phyloP scores from a whole-genome alignment of 2,797 vertebrate genomes.

The Labroides dimidiatus region DNA sequence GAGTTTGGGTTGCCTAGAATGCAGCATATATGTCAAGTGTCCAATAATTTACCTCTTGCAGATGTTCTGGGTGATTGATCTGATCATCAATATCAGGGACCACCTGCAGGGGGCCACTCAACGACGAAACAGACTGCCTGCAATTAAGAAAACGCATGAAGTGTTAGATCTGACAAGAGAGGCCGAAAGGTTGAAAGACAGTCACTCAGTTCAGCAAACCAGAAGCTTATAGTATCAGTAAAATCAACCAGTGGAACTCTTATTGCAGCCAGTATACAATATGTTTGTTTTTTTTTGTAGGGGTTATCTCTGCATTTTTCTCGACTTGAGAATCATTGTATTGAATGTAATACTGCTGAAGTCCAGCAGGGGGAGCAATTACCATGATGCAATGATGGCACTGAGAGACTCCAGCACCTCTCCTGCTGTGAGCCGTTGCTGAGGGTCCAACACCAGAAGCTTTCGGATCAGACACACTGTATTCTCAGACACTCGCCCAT shows the following conservation, averaged over 20 bases:
- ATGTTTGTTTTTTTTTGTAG: too few relatives aligned
- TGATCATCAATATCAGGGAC: constrained; percentile 99
- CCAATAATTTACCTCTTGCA: constrained; percentile 88
- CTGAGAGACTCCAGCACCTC: constrained; percentile 97
- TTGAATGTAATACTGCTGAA: neutral
- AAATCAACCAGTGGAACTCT: too few relatives aligned
- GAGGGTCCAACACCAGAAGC: constrained; percentile 95
- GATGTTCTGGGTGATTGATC: constrained; percentile 90
- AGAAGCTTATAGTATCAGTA: too few relatives aligned
- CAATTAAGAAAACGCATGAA: constrained; percentile 15
- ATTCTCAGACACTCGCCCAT: constrained; percentile 97
- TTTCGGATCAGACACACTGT: constrained; percentile 98
- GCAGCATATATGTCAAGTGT: neutral
- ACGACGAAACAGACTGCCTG: constrained; percentile 96
- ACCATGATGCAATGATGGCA: constrained; percentile 97
- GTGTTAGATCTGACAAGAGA: neutral
- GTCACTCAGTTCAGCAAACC: too few relatives aligned
- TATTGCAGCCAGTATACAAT: too few relatives aligned
- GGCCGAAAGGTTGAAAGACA: too few relatives aligned
- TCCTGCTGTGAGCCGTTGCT: constrained; percentile 93
- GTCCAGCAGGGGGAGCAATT: constrained; percentile 72
- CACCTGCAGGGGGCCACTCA: constrained; percentile 96
- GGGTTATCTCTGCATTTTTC: too few relatives aligned
- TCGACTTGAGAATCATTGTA: neutral
- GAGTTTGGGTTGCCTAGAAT: too few relatives aligned